Evolutionary conservation across 2,888 invertebrate species (phyloP).

Genomic region (Drosophila atripex): DNA sequence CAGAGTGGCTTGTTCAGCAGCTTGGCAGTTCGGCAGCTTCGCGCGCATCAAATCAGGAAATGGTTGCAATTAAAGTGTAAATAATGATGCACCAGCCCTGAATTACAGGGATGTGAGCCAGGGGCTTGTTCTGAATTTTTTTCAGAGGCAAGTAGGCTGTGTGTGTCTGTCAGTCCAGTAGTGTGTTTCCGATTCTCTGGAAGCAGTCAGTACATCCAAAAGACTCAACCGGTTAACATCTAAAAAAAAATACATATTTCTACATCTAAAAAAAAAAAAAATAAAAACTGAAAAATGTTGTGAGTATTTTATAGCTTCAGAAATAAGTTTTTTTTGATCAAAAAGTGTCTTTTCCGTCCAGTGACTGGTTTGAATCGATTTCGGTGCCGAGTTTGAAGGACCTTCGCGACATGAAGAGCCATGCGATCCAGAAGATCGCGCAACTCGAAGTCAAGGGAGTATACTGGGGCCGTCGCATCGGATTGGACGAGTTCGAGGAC

Average conservation of each 20-base stretch:
- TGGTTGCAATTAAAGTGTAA: slow-evolving; percentile 67
- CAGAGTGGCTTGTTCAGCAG: slow-evolving; percentile 21
- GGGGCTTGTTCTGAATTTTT: not conserved
- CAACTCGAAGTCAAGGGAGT: slow-evolving; percentile 16
- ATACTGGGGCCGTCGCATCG: slow-evolving; percentile 20
- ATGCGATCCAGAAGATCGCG: slow-evolving; percentile 4
- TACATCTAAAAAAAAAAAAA: slow-evolving; percentile 10
- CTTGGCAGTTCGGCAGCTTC: slow-evolving; percentile 1
- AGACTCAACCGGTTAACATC: slow-evolving; percentile 14
- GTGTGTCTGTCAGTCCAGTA: not conserved
- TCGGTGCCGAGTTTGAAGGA: slow-evolving; percentile 2
- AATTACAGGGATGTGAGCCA: slow-evolving; percentile 35
- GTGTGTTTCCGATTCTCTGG: not conserved
- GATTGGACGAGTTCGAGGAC: slow-evolving; percentile 16
- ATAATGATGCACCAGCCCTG: slow-evolving; percentile 62
- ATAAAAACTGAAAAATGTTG: slow-evolving; percentile 18
- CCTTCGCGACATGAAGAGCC: slow-evolving; percentile 14
- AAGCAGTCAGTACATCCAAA: slow-evolving; percentile 6
- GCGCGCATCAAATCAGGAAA: slow-evolving; percentile 59
- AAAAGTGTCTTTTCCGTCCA: not conserved
- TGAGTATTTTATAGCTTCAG: not conserved
- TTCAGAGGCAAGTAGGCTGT: not conserved
- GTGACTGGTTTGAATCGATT: slow-evolving; percentile 18
- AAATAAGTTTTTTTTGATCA: no score
- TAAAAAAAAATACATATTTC: slow-evolving; percentile 2